Evolutionary conservation across 2,797 vertebrate species (phyloP), one percentile per base, ranked within the genome.

Genomic region (Vespertilio murinus): DNA sequence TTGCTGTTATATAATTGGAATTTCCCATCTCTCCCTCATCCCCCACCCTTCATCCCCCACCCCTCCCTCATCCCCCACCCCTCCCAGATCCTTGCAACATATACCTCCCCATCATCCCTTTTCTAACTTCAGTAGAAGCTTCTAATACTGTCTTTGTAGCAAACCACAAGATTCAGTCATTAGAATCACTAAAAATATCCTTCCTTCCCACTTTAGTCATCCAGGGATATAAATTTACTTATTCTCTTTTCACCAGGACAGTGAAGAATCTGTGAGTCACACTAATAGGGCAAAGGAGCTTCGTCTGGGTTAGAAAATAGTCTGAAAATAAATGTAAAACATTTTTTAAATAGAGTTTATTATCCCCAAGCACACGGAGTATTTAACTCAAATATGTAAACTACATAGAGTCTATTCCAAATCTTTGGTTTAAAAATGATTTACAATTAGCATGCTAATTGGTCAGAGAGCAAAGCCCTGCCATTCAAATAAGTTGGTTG

Each of bases 1-100:
- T 90, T 91, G 85, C 80, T 83, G 94, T 97, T 97, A 95, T 23
- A 82, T 97, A 97, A 97, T 81, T 94, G 95, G 91, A 96, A 97
- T 97, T 97, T 74, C 42, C 79, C 95, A 69, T 65, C 71, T 56
- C 30, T 56, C 1, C 20, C 56, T 38, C 38, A 47, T 69, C 11
- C 25, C 35, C 4, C 9, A 30, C 10, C 4, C 30, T 75, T 64
- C 56, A 97, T 97, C 96, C 71, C 42, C 79, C 95, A 69, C 61
- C 74, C 59, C 30, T 56, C 1, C 17, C 56, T 33, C 38, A 35
- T 69, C 11, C 30, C 35, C 3, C 7, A 30, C 10, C 4, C 30
- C 79, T 59, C 56, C 11, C 23, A 49, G 88, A 75, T 11, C 28
- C 38, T 80, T 85, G 49, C 70, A 56, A 65, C 52, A 33, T 38